Evolutionary conservation across 2,113 vertebrate genomes (phyloP).

Genomic region (Motacilla alba): DNA sequence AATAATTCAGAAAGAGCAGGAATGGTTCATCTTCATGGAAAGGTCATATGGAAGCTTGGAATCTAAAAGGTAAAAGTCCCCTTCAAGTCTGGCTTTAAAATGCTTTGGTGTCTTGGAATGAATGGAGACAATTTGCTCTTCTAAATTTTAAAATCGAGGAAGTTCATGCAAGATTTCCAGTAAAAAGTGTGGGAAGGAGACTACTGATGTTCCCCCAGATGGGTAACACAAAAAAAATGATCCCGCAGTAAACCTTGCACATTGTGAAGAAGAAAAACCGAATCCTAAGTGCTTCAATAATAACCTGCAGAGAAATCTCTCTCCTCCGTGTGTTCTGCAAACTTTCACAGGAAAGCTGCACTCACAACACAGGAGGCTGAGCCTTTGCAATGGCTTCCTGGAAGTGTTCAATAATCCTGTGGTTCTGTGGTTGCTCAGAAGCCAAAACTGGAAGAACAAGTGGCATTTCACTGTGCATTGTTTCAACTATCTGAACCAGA

Average conservation of each 20-base stretch:
- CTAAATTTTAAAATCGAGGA: not conserved
- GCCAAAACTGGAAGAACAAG: not conserved
- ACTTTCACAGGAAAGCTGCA: not conserved
- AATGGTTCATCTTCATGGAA: not conserved
- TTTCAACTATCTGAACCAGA: not conserved
- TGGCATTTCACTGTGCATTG: not conserved
- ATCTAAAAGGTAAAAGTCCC: not conserved
- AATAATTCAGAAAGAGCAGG: not conserved
- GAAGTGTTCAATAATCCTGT: not conserved
- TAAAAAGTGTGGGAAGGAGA: not conserved
- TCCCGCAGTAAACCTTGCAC: not conserved
- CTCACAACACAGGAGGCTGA: fast-evolving
- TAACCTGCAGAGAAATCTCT: not conserved
- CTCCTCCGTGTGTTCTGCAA: not conserved
- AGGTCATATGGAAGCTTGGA: not conserved
- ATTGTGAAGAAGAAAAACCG: not conserved
- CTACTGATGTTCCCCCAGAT: not conserved
- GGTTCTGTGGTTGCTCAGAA: not conserved
- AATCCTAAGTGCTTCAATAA: not conserved
- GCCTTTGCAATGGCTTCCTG: not conserved
- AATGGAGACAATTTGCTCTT: not conserved
- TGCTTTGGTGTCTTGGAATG: not conserved
- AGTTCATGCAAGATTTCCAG: not conserved
- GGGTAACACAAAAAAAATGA: not conserved
- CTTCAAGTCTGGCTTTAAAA: not conserved